A percentile compares a stretch with the other conserved stretches of the same genome.
Conservation (phyloP, 2,888 invertebrate genomes). For the Scaptomyza reducta region DNA sequence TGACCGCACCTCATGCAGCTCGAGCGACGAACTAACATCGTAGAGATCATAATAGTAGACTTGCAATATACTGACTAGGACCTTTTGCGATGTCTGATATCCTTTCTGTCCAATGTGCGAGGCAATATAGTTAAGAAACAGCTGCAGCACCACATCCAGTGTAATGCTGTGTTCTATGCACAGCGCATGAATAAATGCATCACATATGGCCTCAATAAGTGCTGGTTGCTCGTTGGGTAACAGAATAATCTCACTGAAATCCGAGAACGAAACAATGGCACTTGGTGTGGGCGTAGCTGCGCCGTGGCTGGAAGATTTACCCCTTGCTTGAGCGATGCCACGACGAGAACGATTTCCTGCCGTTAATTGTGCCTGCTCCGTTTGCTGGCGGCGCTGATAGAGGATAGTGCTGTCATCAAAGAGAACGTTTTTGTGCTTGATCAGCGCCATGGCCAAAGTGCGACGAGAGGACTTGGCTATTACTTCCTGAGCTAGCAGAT, state of each 20-base stretch:
- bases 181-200: constrained; percentile 82
- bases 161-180: constrained; percentile 82
- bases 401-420: constrained; percentile 81
- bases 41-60: constrained; percentile 84
- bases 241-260: constrained; percentile 82
- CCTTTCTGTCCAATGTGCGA: constrained; percentile 87
- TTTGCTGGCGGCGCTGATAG: constrained; percentile 63
- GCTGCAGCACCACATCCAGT: constrained; percentile 84
- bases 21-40: constrained; percentile 76
- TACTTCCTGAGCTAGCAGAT: constrained; percentile 78
- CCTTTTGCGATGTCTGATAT: constrained; percentile 84
- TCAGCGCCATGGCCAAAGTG: constrained; percentile 76
- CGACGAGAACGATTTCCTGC: constrained; percentile 38
- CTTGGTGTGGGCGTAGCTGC: constrained; percentile 41
- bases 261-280: constrained; percentile 81
- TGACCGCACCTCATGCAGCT: constrained; percentile 72
- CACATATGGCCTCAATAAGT: constrained; percentile 82
- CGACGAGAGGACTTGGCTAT: constrained; percentile 75
- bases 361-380: constrained; percentile 30
- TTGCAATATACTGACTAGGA: constrained; percentile 85
- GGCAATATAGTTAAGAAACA: constrained; percentile 88
- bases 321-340: constrained; percentile 18
- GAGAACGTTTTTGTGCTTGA: constrained; percentile 82
- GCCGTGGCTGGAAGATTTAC: constrained; percentile 25
- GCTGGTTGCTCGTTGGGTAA: constrained; percentile 77